A percentile compares a stretch with the other conserved stretches of the same genome.
Evolutionary conservation across 1,140 invertebrate species (phyloP).

Genomic region (Drosophila elegans): DNA sequence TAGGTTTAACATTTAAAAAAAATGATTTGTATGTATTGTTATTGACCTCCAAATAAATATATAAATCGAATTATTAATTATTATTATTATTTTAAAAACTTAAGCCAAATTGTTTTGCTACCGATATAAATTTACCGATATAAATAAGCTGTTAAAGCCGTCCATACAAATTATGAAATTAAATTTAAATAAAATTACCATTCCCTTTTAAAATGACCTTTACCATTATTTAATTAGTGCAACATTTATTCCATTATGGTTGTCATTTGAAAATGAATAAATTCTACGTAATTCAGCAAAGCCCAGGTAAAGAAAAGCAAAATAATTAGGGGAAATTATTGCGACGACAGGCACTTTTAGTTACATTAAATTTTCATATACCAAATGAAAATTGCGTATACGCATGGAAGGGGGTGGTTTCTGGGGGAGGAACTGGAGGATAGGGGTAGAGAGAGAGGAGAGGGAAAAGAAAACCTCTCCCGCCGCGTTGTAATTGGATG

Average conservation of each 20-base stretch:
- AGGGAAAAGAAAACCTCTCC: slow-evolving; percentile 20
- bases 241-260: slow-evolving; percentile 6
- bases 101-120: too few species aligned
- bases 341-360: slow-evolving; percentile 46
- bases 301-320: slow-evolving; percentile 7
- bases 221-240: slow-evolving; percentile 29
- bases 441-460: too few species aligned
- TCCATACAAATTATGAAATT: neutral
- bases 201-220: too few species aligned
- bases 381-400: slow-evolving; percentile 64
- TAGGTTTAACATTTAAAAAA: too few species aligned
- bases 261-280: slow-evolving; percentile 26
- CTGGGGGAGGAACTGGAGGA: neutral
- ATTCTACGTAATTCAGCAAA: slow-evolving; percentile 32
- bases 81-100: too few species aligned
- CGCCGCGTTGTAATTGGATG: slow-evolving; percentile 78
- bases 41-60: too few species aligned
- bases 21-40: too few species aligned
- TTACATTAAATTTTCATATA: slow-evolving; percentile 74
- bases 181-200: neutral
- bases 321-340: slow-evolving; percentile 68
- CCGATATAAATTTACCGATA: too few species aligned
- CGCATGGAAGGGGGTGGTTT: slow-evolving; percentile 17
- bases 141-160: too few species aligned
- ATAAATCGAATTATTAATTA: too few species aligned